Evolutionary conservation across 2,888 invertebrate species (phyloP).

Genomic region (Noctua comes): DNA sequence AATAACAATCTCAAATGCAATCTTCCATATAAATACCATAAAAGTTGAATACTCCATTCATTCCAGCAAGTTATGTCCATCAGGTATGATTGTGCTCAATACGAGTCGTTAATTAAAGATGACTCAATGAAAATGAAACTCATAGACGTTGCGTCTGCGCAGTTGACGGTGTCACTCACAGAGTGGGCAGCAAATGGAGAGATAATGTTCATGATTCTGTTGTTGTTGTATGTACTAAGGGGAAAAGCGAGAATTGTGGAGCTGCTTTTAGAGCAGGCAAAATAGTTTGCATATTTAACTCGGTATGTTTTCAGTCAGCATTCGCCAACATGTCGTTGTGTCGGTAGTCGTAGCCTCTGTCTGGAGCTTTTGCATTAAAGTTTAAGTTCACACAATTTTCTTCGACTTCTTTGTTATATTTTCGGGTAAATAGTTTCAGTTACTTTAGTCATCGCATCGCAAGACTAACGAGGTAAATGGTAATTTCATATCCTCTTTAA

Average conservation of each 20-base stretch:
- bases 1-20: not conserved
- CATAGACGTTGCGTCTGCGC: conserved; percentile 60
- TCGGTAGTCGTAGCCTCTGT: not conserved
- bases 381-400: not conserved
- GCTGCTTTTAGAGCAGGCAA: not conserved
- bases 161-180: conserved; percentile 19
- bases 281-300: not conserved
- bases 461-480: not conserved
- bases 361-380: not conserved
- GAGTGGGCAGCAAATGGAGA: conserved; percentile 41
- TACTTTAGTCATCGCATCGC: not conserved
- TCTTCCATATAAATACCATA: conserved; percentile 20
- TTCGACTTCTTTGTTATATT: not conserved
- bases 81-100: conserved; percentile 52
- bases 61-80: conserved; percentile 24
- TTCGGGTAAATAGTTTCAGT: not conserved
- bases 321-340: not conserved
- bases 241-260: not conserved
- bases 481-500: not conserved
- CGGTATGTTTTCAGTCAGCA: not conserved
- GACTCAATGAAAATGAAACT: conserved; percentile 60
- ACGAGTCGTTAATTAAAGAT: conserved; percentile 44
- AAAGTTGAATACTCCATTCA: conserved; percentile 1
- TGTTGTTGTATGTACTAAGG: not conserved
- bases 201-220: not conserved